Conservation (phyloP, 2,888 invertebrate genomes). For the Prosopocoilus inquinatus region DNA sequence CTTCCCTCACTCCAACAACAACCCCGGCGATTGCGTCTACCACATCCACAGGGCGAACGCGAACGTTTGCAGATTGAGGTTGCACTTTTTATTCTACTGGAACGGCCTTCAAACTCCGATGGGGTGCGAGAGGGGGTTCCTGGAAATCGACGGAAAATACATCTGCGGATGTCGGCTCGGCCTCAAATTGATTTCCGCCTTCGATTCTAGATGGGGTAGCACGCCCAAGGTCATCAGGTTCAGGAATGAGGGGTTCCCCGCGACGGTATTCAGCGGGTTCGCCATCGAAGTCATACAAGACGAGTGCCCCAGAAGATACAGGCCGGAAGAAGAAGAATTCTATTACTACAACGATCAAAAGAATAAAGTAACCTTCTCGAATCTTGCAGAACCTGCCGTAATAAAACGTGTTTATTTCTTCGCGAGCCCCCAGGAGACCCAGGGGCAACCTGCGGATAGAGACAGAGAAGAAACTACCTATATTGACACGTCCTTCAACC, state of each 20-base stretch:
- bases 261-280: slow-evolving; percentile 52
- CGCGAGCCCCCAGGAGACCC: slow-evolving; percentile 31
- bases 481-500: slow-evolving; percentile 34
- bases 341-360: slow-evolving; percentile 32
- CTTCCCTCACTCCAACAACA: slow-evolving; percentile 52
- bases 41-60: slow-evolving; percentile 52
- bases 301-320: slow-evolving; percentile 50
- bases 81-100: slow-evolving; percentile 58
- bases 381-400: slow-evolving; percentile 19
- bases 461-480: slow-evolving; percentile 42
- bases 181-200: slow-evolving; percentile 43
- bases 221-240: slow-evolving; percentile 50
- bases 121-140: slow-evolving; percentile 53
- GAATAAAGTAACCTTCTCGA: slow-evolving; percentile 28
- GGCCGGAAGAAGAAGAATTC: slow-evolving; percentile 22
- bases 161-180: slow-evolving; percentile 59
- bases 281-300: slow-evolving; percentile 58
- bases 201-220: slow-evolving; percentile 42
- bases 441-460: slow-evolving; percentile 14
- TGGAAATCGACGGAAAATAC: slow-evolving; percentile 58
- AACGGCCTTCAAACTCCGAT: slow-evolving; percentile 46
- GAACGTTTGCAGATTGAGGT: slow-evolving; percentile 54
- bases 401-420: slow-evolving; percentile 37
- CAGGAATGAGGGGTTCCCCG: slow-evolving; percentile 48
- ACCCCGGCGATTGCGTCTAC: slow-evolving; percentile 53